Evolutionary conservation across 23 tunicate species (phyloP), one percentile per base, ranked within the genome.

Genomic region (Corella eumyota): DNA sequence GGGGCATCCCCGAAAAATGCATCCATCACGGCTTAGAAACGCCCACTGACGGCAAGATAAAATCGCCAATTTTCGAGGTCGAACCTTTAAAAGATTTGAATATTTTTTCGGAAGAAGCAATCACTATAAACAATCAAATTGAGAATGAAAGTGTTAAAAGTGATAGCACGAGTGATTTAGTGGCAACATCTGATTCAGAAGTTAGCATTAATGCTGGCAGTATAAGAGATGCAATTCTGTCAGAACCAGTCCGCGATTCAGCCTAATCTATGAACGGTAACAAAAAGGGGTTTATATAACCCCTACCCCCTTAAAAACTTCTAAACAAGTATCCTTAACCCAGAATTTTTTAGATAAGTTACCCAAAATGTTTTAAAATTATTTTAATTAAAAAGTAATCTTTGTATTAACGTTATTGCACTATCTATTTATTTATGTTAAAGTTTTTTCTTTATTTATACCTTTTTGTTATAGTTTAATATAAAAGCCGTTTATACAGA

Each of bases 1-100:
- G 58, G 30, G 90, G 90, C 45, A 34, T 32, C 6, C 99, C 95
- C 1, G 99, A 93, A 62, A 25, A 47, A 17, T 78, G 85, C 65
- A 27, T 86, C 24, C 40, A 6, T 23, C 38, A 64, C 2, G 32
- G 52, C 23, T 17, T 30, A 29, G 4, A 19, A 26, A 71, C 47
- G 50, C 35, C 34, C 69, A 34, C 24, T 6, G 58, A 25, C 25
- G 30, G 17, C 19, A 68, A 68, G 40, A 27, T 27, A 6, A 24
- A 19, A 13, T 2, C 56, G 2, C 74, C 74, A 2, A 17, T 28
- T 1, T 55, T 22, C 56, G 63, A 68, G 50, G 74, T 68, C 26
- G 45, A 32, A 13, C 49, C 53, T 23, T 28, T 68, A 25, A 50
- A 55, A 20, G 74, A 37, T 50, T 51, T 54, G 1, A 40, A 23